Base-by-base conservation (phyloP, 2,113 vertebrate species). In the Meles meles region DNA sequence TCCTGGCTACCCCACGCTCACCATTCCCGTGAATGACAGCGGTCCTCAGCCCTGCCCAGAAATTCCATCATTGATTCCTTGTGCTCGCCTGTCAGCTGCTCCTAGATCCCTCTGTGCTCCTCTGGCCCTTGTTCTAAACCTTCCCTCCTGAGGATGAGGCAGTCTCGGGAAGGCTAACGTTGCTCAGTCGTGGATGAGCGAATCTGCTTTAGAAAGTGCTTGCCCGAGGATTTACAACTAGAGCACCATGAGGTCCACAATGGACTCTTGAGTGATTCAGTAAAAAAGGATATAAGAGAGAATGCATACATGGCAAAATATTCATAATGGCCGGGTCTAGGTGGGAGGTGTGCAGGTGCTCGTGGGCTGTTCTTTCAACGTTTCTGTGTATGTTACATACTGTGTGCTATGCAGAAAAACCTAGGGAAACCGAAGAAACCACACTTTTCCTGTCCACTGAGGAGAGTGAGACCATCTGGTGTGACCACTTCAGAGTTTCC, bases 111-210 rank as follows among this genome's bases (percentile, higher is more conserved):
- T 27, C 87, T 5, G 31, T 29, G 47, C 11, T n/a, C 71, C 72
- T 65, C 31, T 12, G 29, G 1, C 34, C 44, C 47, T 49, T 7
- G 8, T 92, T 59, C 67, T 57, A 3, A 29, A 49, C 57, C 79
- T 79, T 34, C 29, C 47, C 44, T 21, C 81, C 63, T 7, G 47
- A 61, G 49, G 67, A 65, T 37, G 17, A 2, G 3, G 15, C 31
- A 29, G 9, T 67, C 44, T 57, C 6, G 20, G 95, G 65, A 5
- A 5, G 3, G 52, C 85, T 79, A 5, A 47, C 2, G 39, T 25
- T 47, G 12, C 27, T 17, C 0, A 0, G 9, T 2, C 7, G 0
- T 2, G 39, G 57, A 29, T 25, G 27, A 7, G n/a, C 0, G 5
- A 3, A 39, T 12, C 18, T 23, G 44, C 93, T 90, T 74, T 44